A percentile compares a stretch with the other conserved stretches of the same genome.
These are phyloP conservation scores for Argentina silus DNA, from an alignment of 2,797 vertebrate genomes.

Conservation along the genomic window DNA sequence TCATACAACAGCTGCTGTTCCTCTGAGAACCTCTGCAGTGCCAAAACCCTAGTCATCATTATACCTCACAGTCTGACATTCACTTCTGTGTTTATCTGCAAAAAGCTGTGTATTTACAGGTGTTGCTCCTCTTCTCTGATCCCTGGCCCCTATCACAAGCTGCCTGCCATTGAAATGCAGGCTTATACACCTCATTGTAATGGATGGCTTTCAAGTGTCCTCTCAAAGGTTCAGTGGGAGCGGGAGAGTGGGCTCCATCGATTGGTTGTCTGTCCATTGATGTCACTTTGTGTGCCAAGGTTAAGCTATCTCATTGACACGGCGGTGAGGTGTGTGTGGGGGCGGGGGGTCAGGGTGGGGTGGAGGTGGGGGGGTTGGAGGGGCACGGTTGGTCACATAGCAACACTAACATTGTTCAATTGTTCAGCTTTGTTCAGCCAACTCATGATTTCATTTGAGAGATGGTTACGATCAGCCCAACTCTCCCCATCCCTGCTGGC, in stretches of 20 bases:
- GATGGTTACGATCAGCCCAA: too few relatives aligned
- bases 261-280: neutral
- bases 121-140: neutral
- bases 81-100: neutral
- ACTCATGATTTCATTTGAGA: too few relatives aligned
- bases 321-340: neutral
- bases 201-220: neutral
- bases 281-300: neutral
- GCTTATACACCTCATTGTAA: constrained; percentile 10
- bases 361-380: neutral
- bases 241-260: neutral
- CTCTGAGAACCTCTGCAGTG: neutral
- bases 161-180: neutral
- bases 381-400: too few relatives aligned
- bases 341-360: too few relatives aligned
- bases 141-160: neutral
- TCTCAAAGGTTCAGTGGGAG: neutral
- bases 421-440: too few relatives aligned
- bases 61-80: neutral
- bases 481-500: too few relatives aligned
- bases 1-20: neutral
- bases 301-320: constrained; percentile 6
- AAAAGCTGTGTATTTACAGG: neutral
- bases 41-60: neutral
- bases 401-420: too few relatives aligned